These are phyloP conservation scores for Otolemur crassicaudatus DNA, from an alignment of 2,797 vertebrate species.

Conservation along the genomic window DNA sequence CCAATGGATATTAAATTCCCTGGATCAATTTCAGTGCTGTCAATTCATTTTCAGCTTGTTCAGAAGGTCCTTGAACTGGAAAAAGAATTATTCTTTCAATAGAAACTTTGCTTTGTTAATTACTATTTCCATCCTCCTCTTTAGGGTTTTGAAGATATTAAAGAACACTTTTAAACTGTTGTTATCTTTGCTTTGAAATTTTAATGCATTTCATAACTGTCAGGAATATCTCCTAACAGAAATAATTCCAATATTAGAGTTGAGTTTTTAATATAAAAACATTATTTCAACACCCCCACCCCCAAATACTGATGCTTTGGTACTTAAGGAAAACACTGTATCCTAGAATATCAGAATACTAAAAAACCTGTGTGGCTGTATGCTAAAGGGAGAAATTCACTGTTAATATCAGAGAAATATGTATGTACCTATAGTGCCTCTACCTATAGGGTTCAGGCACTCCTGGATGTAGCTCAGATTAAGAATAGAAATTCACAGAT, in stretches of 20 bases:
- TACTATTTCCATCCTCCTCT: neutral
- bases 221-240: neutral
- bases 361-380: neutral
- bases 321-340: neutral
- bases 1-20: neutral
- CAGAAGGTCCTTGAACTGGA: slow-evolving; percentile 26
- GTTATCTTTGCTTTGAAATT: neutral
- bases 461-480: neutral
- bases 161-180: neutral
- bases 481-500: neutral
- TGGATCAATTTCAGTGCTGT: neutral
- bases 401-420: neutral
- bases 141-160: neutral
- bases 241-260: slow-evolving; percentile 20
- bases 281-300: neutral
- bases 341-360: neutral
- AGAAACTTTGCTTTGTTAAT: neutral
- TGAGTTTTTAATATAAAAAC: slow-evolving; percentile 17
- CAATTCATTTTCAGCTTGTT: neutral
- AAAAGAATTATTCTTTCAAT: neutral
- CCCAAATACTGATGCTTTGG: neutral
- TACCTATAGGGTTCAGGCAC: neutral
- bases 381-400: neutral
- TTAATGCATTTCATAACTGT: neutral
- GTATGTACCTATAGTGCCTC: neutral